Percentiles rank a stretch among this genome's conserved stretches.
phyloP scores from a whole-genome alignment of 2,888 invertebrate genomes.

The Argyra leucocephala region DNA sequence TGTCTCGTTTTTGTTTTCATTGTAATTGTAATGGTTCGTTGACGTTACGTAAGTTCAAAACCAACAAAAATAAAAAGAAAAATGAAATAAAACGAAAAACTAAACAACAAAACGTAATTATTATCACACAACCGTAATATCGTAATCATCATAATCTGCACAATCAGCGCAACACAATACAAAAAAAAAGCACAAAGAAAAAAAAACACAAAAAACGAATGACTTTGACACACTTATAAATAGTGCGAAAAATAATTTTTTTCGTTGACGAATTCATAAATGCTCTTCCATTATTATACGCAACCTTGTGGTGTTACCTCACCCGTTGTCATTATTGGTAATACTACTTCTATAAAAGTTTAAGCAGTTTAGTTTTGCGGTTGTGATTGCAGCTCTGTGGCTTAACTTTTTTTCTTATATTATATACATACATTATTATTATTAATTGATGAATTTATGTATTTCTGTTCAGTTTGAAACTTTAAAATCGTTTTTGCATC shows the following conservation, averaged over 20 bases:
- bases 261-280: neutral
- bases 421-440: no score
- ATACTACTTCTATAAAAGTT: no score
- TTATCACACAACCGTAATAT: neutral
- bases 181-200: neutral
- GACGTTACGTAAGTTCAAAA: neutral
- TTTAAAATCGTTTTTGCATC: no score
- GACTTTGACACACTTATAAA: slow-evolving; percentile 1
- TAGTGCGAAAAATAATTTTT: slow-evolving; percentile 5
- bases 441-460: no score
- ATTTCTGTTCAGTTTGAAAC: no score
- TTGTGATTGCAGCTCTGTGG: no score
- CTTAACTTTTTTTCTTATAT: no score
- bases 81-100: neutral
- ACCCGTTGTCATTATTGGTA: no score
- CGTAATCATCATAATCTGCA: neutral
- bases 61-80: neutral
- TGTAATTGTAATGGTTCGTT: neutral
- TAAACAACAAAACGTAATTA: neutral
- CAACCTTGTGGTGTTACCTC: no score
- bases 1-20: no score
- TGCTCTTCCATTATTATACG: no score
- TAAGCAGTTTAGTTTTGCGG: no score
- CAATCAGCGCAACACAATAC: neutral
- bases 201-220: neutral